Evolutionary conservation across 2,797 vertebrate species (phyloP), one percentile per base, ranked within the genome.

Genomic region (Anniella stebbinsi): DNA sequence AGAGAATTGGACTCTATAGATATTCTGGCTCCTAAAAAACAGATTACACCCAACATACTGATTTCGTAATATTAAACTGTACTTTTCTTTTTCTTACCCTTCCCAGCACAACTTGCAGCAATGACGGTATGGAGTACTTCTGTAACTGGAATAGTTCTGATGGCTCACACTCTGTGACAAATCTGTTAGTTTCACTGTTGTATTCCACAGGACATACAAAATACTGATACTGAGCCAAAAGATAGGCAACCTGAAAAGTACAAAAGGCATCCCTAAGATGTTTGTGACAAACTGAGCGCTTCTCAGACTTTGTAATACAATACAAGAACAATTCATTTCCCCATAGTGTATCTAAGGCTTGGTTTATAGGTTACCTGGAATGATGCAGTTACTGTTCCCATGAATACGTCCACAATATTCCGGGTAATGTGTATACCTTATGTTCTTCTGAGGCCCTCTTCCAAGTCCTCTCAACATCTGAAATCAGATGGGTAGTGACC

Each of bases 131-230:
- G 0, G 97, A 97, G 91, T 99, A 99, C 91, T 98, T 98, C 90
- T 98, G 98, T 92, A 99, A 97, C 93, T 98, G 97, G 91, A 99
- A 99, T 89, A 99, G 97, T 17, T 98, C 98, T 0, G 99, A 98
- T 1, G 98, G 98, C 92, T 99, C 98, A 89, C 99, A 99, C 8
- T 98, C 98, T 0, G 98, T 98, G 0, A 98, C 98, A 76, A 99
- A 99, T 80, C 98, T 96, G 92, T 99, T 99, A 10, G 97, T 98
- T 91, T 99, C 99, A 0, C 98, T 98, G 95, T 98, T 98, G 93
- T 98, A 98, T 88, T 98, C 99, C 95, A 99, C 98, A 0, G 99
- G 99, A 95, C 99, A 99, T 88, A 99, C 98, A 88, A 99, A 99
- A 97, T 98, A 99, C 95, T 99, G 98, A 96, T 99, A 97, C 89